Conservation (phyloP, 2,113 vertebrate genomes). For the Tetrao urogallus region DNA sequence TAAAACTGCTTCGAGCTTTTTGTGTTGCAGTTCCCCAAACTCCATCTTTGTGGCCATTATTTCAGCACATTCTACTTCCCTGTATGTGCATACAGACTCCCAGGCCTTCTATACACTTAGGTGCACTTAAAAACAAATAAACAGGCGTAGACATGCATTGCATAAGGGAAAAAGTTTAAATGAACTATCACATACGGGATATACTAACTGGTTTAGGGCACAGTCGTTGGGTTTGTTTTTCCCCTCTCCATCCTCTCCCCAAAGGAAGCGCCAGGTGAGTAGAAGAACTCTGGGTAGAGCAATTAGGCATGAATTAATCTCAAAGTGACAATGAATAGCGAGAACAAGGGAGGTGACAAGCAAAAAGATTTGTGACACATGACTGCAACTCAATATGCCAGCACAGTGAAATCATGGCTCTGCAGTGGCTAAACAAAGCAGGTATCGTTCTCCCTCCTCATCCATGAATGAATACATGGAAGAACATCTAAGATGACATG, state of each 20-base stretch:
- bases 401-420: constrained; percentile 57
- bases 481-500: constrained; percentile 27
- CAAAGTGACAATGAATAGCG: neutral
- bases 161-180: neutral
- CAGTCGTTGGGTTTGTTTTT: neutral
- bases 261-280: neutral
- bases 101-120: neutral
- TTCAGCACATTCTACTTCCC: neutral
- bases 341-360: constrained; percentile 59
- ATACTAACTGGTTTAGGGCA: neutral
- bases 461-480: neutral
- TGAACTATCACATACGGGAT: neutral
- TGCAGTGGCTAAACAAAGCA: neutral
- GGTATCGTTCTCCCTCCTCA: neutral
- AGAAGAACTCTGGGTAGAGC: constrained; percentile 28
- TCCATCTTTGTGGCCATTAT: no score
- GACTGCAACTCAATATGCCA: constrained; percentile 51
- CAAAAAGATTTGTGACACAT: constrained; percentile 61
- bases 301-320: constrained; percentile 65
- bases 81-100: neutral
- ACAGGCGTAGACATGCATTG: neutral
- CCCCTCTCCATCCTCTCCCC: neutral
- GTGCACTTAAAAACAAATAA: neutral
- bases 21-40: neutral
- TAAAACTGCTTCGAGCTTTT: neutral